Base-by-base conservation (phyloP, 1,140 invertebrate species). In the Halictus rubicundus region DNA sequence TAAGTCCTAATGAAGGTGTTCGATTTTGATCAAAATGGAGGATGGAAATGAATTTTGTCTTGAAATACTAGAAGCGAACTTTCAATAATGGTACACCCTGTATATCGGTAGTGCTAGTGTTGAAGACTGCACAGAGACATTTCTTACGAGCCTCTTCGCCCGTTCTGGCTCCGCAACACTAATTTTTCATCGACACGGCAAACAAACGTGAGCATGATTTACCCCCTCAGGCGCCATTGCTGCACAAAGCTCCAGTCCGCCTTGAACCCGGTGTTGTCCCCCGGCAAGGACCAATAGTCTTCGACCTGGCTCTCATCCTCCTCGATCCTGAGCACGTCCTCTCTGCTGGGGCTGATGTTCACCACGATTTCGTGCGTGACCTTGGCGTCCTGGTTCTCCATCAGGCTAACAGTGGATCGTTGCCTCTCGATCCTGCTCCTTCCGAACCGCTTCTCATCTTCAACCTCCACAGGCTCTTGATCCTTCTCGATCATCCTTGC, bases 211-310 rank as follows among this genome's bases (percentile, higher is more conserved):
- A 12, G 59, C 42, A 60, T 63, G 64, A 85, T 93, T 92, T 92
- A 95, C 95, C 94, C 93, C 92, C 94, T 94, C 25, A 93, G 82
- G 85, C 95, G 92, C 95, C 95, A 96, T 84, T 95, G 95, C 91
- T 96, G 95, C 57, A 96, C 95, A 89, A 96, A 96, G 87, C 95
- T 96, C 95, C 95, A 96, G 90, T 96, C 95, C 79, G 92, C 91
- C 75, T 90, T 92, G 82, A 92, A 92, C 27, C 90, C 91, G 49
- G 84, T 92, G 57, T 83, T 91, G 81, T 92, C 91, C 39, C 91
- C 91, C 19, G 92, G 91, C 84, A 92, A 87, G 12, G 91, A 91
- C 91, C 91, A 92, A 83, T 91, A 91, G 71, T 93, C 91, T 65
- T 92, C 92, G 57, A 90, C 77, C 37, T 92, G 92, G 72, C 89